Base-by-base conservation (phyloP, 2,888 invertebrate genomes). In the Ochropleura plecta region DNA sequence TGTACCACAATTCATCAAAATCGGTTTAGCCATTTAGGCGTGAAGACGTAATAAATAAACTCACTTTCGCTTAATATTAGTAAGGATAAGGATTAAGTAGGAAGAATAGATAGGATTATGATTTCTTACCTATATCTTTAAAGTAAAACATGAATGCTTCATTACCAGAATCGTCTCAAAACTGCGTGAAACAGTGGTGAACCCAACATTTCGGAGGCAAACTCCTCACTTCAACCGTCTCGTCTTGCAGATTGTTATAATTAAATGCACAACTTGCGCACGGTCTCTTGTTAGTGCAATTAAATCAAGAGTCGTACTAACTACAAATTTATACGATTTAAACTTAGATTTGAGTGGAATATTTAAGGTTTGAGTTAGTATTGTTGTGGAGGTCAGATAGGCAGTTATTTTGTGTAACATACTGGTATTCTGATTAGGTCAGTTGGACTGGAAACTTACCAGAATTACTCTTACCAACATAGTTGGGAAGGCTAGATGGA, bases 221-320 rank as follows among this genome's bases (percentile, higher is more conserved):
- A 76, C 86, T 87, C 78, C 82, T 79, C 44, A 44, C 49, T 73
- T 74, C 80, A 87, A 84, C 88, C 88, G 84, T 88, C 85, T 84
- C 88, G 86, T 88, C 89, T 88, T 88, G 79, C 78, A 67, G 78
- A 88, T 86, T 88, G 87, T 89, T 90, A 88, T 90, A 92, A 92
- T 92, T 91, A 89, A 92, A 91, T 91, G 89, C 90, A 87, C 86
- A 90, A 91, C 89, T 92, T 89, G 85, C 71, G 75, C 88, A 79
- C 87, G 85, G 88, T 89, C 89, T 90, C 92, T 93, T 92, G 92
- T 93, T 93, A 93, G 90, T 90, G 89, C 91, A 92, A 93, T 93
- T 92, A 91, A 90, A 91, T 90, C 87, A 91, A 89, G 88, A 86
- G 82, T 82, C 82, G 72, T 82, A 86, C 83, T 87, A 81, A 76